Evolutionary conservation across 1,140 invertebrate species (phyloP).

Genomic region (Idris sp.): DNA sequence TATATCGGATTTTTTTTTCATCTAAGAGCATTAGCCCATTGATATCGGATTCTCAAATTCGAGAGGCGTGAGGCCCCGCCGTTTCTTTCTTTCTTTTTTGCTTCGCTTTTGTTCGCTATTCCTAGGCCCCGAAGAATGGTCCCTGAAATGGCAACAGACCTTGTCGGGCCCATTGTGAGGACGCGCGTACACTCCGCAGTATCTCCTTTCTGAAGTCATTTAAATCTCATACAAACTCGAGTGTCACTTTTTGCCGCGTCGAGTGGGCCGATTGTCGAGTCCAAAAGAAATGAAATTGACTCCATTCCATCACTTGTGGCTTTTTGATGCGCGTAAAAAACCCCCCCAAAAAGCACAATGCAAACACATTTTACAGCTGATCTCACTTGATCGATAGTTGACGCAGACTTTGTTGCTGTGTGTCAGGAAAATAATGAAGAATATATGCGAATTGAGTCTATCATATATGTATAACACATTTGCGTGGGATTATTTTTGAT

Average conservation of each 20-base stretch:
- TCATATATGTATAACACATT: conserved; percentile 9
- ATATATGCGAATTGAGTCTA: conserved; percentile 22
- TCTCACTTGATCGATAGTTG: conserved; percentile 54
- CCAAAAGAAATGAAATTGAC: conserved; percentile 74
- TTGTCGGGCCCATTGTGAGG: conserved; percentile 63
- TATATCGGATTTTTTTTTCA: conserved; percentile 27
- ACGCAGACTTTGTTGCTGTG: conserved; percentile 37
- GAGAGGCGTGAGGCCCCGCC: conserved; percentile 68
- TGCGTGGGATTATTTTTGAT: no score
- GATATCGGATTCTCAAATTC: conserved; percentile 28
- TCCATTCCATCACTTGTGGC: conserved; percentile 49
- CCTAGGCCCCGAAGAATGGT: conserved; percentile 59
- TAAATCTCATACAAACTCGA: conserved; percentile 76
- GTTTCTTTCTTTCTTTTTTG: conserved; percentile 40
- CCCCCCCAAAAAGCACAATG: conserved; percentile 37
- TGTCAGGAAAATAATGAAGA: conserved; percentile 36
- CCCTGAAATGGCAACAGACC: conserved; percentile 53
- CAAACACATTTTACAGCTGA: conserved; percentile 46
- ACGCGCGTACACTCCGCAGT: conserved; percentile 55
- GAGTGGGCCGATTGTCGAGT: conserved; percentile 73
- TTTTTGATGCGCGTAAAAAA: conserved; percentile 23
- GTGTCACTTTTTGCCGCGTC: conserved; percentile 73
- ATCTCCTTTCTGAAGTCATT: conserved; percentile 73
- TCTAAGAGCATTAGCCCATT: conserved; percentile 44
- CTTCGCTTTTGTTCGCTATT: conserved; percentile 68